Base-by-base conservation (phyloP, 2,888 invertebrate genomes). In the Zaprionus lineosus region DNA sequence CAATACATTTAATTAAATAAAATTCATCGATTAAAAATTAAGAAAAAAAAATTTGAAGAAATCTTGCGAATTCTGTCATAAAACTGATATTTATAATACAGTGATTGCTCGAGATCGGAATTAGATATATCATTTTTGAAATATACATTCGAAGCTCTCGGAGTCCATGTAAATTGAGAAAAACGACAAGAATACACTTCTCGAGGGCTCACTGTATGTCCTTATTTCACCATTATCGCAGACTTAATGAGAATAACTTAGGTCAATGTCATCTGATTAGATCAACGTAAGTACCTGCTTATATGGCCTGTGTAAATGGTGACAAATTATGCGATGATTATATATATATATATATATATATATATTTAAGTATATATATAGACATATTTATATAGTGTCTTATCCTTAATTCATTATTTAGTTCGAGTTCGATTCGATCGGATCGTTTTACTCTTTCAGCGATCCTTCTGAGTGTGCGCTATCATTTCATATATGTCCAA, bases 271-370 rank as follows among this genome's bases (percentile, higher is more conserved):
- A 50, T 50, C 50, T 41, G 72, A 67, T 67, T 67, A 71, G 72
- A 71, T 67, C 71, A 67, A 71, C 71, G 59, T 71, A 48, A 47
- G 50, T 71, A 67, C 36, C 55, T 50, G 34, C 46, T 63, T 56
- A 64, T 66, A 66, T 66, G 66, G 70, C 66, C 66, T 66, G 70
- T 63, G 14, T 50, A 64, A 67, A 70, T 67, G 57, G 57, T 70
- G 66, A 70, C 64, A 19, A 47, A 48, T 31, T 12, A 21, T 43
- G 12, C 44, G 26, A 9, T 6, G 3, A 29, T 33, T 29, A 26
- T 41, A 24, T 37, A 5, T 11, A 11, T 26, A 29, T 28, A 8
- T 47, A 9, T 40, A 21, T 36, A 39, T 46, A 26, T 11, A 16
- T 33, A 51, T 5, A 5, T 3, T 3, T 19, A 19, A 19, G 19